Conservation (phyloP, 2,797 vertebrate species). For the Pseudochirops corinnae region DNA sequence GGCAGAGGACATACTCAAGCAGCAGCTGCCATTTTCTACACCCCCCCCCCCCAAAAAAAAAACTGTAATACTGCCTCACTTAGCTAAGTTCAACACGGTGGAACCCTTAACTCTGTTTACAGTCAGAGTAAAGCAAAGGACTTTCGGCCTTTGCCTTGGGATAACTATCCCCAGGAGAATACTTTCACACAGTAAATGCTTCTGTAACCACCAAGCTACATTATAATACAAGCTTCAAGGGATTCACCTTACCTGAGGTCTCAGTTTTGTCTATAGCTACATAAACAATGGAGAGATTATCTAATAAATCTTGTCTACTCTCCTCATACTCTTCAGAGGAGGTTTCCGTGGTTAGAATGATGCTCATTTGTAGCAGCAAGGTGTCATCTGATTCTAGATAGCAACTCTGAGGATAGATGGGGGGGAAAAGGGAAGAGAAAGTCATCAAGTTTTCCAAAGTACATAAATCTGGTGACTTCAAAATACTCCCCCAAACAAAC, state of each 20-base stretch:
- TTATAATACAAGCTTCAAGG: conserved; percentile 16
- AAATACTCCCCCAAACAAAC: neutral
- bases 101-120: neutral
- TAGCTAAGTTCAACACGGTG: neutral
- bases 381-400: conserved; percentile 87
- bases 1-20: conserved; percentile 44
- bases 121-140: neutral
- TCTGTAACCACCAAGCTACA: neutral
- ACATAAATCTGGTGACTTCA: conserved; percentile 3
- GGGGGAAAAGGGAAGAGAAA: conserved; percentile 24
- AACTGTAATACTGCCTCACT: neutral
- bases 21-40: neutral
- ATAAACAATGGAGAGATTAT: conserved; percentile 95
- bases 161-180: neutral
- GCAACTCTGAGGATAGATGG: conserved; percentile 84
- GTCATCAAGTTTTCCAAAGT: neutral
- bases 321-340: conserved; percentile 92
- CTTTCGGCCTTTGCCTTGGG: neutral
- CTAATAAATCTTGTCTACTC: conserved; percentile 94
- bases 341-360: conserved; percentile 90
- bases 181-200: neutral
- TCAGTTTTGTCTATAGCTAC: conserved; percentile 87
- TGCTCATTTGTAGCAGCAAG: conserved; percentile 93
- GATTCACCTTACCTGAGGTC: conserved; percentile 83
- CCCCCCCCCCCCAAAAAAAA: neutral